Evolutionary conservation across 2,113 vertebrate genomes (phyloP).

Genomic region (Pteronura brasiliensis): DNA sequence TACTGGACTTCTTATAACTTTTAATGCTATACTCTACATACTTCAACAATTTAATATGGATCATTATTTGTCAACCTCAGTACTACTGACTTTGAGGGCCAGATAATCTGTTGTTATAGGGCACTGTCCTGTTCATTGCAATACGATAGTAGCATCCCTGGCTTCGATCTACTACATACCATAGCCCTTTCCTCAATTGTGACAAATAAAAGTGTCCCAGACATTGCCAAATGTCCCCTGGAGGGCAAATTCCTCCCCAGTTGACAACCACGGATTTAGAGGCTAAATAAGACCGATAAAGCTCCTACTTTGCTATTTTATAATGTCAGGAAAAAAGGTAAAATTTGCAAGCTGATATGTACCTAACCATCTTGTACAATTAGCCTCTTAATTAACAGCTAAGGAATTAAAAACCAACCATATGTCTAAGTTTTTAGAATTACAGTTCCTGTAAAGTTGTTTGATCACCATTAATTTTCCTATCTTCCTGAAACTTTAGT

Average conservation of each 20-base stretch:
- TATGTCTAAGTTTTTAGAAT: constrained; percentile 66
- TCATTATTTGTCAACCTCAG: neutral
- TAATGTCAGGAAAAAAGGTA: neutral
- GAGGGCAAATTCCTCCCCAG: neutral
- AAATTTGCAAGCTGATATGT: neutral
- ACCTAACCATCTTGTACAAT: constrained; percentile 71
- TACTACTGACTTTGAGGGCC: neutral
- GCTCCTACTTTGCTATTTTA: neutral
- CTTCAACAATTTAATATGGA: neutral
- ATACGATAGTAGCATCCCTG: neutral
- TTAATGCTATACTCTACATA: neutral
- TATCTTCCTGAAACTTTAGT: constrained; percentile 32
- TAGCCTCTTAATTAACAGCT: constrained; percentile 68
- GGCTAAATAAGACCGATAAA: neutral
- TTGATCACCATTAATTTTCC: constrained; percentile 58
- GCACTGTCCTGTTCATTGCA: neutral
- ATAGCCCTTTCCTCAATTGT: too few species aligned
- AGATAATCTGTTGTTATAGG: neutral
- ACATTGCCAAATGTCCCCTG: neutral
- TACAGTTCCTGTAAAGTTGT: constrained; percentile 42
- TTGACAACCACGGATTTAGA: neutral
- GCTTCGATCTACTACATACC: neutral
- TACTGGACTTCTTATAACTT: neutral
- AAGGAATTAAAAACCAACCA: constrained; percentile 56
- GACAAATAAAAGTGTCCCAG: neutral